phyloP scores from a whole-genome alignment of 2,797 vertebrate species.

The Prunella strophiata region DNA sequence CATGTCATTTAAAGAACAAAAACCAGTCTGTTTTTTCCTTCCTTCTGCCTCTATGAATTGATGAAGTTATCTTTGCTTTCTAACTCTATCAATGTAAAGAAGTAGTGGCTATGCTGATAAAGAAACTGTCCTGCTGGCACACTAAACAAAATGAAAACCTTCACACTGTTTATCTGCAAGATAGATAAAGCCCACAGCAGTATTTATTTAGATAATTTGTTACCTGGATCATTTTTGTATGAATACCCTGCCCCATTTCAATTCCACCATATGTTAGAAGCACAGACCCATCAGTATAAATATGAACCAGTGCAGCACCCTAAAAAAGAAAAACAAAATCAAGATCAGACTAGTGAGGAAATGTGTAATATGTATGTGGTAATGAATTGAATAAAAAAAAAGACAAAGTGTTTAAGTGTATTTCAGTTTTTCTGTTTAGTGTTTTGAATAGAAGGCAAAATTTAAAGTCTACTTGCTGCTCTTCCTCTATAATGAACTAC shows the following conservation, averaged over 20 bases:
- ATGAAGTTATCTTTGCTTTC: neutral
- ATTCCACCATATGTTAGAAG: constrained; percentile 78
- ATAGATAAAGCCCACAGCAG: neutral
- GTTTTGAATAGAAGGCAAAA: neutral
- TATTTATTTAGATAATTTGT: neutral
- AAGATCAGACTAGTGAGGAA: neutral
- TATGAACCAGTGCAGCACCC: constrained; percentile 77
- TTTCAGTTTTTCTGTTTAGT: neutral
- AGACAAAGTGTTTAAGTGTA: neutral
- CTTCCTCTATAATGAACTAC: neutral
- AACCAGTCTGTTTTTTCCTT: neutral
- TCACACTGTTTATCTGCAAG: neutral
- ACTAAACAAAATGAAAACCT: neutral
- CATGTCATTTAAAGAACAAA: neutral
- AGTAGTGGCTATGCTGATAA: neutral
- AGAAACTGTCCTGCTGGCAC: neutral
- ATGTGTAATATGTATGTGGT: neutral
- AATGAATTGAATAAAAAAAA: neutral
- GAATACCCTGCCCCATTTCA: constrained; percentile 80
- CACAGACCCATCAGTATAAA: constrained; percentile 80
- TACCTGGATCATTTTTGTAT: constrained; percentile 83
- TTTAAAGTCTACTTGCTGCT: neutral
- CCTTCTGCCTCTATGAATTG: neutral
- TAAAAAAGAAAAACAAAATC: neutral
- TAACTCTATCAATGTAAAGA: neutral